These are phyloP conservation scores for Artibeus lituratus DNA, from an alignment of 2,797 vertebrate genomes.

Conservation along the genomic window DNA sequence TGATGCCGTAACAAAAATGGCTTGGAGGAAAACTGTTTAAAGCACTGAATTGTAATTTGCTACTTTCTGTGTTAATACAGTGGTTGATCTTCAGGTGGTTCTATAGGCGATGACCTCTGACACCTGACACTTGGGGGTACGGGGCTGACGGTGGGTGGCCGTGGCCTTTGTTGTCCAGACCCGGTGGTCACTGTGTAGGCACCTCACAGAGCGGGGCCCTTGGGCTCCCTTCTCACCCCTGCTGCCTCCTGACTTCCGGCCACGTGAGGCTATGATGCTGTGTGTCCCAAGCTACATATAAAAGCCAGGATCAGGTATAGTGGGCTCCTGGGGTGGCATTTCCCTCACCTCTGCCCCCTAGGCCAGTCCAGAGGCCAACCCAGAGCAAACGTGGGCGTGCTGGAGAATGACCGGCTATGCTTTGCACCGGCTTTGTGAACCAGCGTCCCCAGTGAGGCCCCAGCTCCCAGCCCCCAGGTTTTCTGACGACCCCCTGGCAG, in stretches of 20 bases:
- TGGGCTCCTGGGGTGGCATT: background rate
- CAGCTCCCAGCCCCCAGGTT: background rate
- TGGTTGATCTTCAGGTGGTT: background rate
- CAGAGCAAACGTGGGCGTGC: background rate
- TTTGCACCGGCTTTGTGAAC: background rate
- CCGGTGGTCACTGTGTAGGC: background rate
- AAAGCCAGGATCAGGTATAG: background rate
- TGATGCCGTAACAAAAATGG: background rate
- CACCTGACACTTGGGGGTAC: background rate
- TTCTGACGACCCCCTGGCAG: background rate
- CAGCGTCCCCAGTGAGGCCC: background rate
- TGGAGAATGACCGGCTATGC: background rate
- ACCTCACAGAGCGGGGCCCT: background rate
- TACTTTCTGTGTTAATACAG: background rate
- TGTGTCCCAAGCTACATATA: too few relatives aligned
- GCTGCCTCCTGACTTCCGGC: background rate
- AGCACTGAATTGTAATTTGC: background rate
- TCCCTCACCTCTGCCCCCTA: background rate
- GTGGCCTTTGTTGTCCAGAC: background rate
- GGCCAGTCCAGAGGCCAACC: too few relatives aligned
- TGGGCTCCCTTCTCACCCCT: background rate
- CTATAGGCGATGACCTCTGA: background rate
- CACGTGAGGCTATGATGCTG: fast-evolving
- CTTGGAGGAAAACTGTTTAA: background rate
- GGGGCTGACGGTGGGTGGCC: background rate